Evolutionary conservation across 2,888 invertebrate genomes (phyloP).

Genomic region (Pristionchus mayeri): DNA sequence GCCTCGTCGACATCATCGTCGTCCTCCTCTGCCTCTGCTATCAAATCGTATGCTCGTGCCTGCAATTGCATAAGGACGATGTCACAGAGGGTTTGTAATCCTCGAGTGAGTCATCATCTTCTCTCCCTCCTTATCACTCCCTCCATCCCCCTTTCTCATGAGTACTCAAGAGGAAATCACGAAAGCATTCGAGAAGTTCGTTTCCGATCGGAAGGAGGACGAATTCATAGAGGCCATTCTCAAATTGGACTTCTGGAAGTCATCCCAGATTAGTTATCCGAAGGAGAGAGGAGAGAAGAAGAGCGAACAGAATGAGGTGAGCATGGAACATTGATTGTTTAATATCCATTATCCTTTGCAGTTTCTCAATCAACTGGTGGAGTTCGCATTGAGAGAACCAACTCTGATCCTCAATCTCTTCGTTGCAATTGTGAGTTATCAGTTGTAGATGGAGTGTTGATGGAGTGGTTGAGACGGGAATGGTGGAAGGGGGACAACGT

Average conservation of each 20-base stretch:
- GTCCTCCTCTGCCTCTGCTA: slow-evolving; percentile 41
- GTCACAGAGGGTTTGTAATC: neutral
- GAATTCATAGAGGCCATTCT: neutral
- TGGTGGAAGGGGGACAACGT: neutral
- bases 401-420: neutral
- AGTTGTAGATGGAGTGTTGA: neutral
- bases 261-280: neutral
- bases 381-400: neutral
- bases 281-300: neutral
- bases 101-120: neutral
- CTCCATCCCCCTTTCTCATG: neutral
- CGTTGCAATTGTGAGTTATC: neutral
- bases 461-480: neutral
- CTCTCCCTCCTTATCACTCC: neutral
- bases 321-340: neutral
- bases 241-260: slow-evolving; percentile 11
- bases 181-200: neutral
- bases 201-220: neutral
- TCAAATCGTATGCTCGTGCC: slow-evolving; percentile 41
- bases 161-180: neutral
- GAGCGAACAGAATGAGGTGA: neutral
- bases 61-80: neutral
- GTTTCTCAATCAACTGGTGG: neutral
- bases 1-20: slow-evolving; percentile 46
- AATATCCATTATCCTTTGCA: neutral